phyloP scores from a whole-genome alignment of 2,888 invertebrate species.

The Erynnis tages region DNA sequence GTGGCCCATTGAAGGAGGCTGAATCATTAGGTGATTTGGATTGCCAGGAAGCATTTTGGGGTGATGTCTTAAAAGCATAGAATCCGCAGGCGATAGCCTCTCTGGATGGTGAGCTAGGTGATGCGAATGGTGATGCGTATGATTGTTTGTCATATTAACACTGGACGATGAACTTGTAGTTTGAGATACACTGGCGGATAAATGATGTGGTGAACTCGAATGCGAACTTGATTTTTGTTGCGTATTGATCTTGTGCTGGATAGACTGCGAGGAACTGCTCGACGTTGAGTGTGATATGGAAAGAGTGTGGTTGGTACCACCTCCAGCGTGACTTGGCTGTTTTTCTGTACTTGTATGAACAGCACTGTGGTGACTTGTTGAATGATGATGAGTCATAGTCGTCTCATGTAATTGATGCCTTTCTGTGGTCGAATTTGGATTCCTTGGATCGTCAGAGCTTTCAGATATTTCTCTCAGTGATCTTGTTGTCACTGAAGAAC shows the following conservation, averaged over 20 bases:
- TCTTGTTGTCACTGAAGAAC: slow-evolving; percentile 86
- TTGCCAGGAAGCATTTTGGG: slow-evolving; percentile 80
- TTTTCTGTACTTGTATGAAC: slow-evolving; percentile 85
- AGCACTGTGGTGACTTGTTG: slow-evolving; percentile 84
- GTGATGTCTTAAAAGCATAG: slow-evolving; percentile 74
- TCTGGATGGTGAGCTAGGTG: slow-evolving; percentile 85
- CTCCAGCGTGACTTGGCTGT: slow-evolving; percentile 77
- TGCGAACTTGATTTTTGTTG: slow-evolving; percentile 73
- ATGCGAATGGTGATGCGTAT: slow-evolving; percentile 86
- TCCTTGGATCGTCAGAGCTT: slow-evolving; percentile 70
- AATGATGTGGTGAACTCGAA: slow-evolving; percentile 76
- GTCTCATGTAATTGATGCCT: slow-evolving; percentile 84
- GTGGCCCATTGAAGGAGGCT: slow-evolving; percentile 84
- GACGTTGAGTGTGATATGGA: slow-evolving; percentile 86
- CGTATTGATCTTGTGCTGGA: slow-evolving; percentile 82
- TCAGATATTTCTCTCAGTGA: slow-evolving; percentile 83
- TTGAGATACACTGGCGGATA: slow-evolving; percentile 80
- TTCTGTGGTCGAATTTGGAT: slow-evolving; percentile 75
- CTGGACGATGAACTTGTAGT: slow-evolving; percentile 77
- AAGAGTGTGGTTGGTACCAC: slow-evolving; percentile 80
- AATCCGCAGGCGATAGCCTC: slow-evolving; percentile 83
- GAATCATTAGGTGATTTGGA: slow-evolving; percentile 84
- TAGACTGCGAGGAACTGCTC: slow-evolving; percentile 84
- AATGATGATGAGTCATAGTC: slow-evolving; percentile 85
- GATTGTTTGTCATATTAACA: slow-evolving; percentile 79